phyloP scores from a whole-genome alignment of 2,113 vertebrate species.

The Colius striatus region DNA sequence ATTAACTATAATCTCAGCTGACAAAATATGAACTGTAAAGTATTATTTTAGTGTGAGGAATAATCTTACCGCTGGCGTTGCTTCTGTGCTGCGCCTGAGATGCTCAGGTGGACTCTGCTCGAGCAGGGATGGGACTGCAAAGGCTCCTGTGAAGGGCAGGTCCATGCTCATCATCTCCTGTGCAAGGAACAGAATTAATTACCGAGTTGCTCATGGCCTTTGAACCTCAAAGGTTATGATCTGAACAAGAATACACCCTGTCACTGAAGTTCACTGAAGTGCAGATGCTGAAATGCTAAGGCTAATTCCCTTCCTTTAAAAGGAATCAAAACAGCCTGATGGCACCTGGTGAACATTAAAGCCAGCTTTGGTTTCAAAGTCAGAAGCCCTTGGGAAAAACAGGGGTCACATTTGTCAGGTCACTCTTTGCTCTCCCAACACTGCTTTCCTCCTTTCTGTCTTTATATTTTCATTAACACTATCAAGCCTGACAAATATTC shows the following conservation, averaged over 20 bases:
- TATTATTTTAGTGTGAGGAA: not conserved
- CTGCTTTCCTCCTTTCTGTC: slow-evolving; percentile 22
- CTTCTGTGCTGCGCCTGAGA: not conserved
- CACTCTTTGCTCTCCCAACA: slow-evolving; percentile 45
- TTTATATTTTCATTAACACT: slow-evolving; percentile 56
- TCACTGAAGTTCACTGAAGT: slow-evolving; percentile 42
- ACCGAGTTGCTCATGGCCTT: slow-evolving; percentile 46
- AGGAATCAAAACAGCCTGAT: slow-evolving; percentile 49
- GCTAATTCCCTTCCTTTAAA: slow-evolving; percentile 55
- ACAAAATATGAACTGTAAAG: not conserved
- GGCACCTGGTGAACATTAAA: slow-evolving; percentile 76
- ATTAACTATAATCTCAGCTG: slow-evolving; percentile 11
- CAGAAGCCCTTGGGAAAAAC: slow-evolving; percentile 53
- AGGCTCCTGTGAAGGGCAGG: not conserved
- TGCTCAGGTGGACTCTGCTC: not conserved
- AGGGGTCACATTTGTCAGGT: slow-evolving; percentile 63
- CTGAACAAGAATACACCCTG: slow-evolving; percentile 40
- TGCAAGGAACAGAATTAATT: slow-evolving; percentile 30
- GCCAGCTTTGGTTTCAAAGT: slow-evolving; percentile 72
- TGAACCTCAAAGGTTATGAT: slow-evolving; percentile 53
- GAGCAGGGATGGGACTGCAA: not conserved
- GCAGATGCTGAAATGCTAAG: slow-evolving; percentile 41
- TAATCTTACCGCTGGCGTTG: not conserved
- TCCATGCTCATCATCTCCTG: not conserved
- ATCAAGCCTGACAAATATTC: slow-evolving; percentile 53